Evolutionary conservation across 2,888 invertebrate species (phyloP).

Genomic region (Heteropelma amictum): DNA sequence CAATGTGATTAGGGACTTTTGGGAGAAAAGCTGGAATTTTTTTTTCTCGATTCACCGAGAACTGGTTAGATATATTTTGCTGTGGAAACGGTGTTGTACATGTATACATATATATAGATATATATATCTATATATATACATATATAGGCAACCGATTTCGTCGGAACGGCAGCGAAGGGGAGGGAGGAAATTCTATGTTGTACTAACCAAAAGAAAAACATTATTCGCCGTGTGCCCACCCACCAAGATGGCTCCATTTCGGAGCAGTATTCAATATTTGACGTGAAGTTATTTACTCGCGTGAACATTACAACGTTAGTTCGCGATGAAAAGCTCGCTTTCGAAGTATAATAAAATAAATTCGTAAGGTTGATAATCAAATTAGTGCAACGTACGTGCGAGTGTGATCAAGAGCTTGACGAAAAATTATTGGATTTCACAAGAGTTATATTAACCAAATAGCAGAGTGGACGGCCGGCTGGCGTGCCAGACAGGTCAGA

Average conservation of each 20-base stretch:
- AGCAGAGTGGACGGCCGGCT: slow-evolving; percentile 66
- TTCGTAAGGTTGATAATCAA: background rate
- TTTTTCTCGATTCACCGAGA: too few relatives aligned
- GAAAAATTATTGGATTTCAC: slow-evolving; percentile 52
- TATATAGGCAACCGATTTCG: background rate
- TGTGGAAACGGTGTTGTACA: slow-evolving; percentile 3
- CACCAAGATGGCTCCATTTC: slow-evolving; percentile 76
- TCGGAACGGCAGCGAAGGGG: background rate
- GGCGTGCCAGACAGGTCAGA: slow-evolving; percentile 67
- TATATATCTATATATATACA: too few relatives aligned
- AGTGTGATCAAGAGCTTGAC: slow-evolving; percentile 51
- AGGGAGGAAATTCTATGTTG: slow-evolving; percentile 9
- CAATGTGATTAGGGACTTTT: background rate
- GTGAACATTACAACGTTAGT: slow-evolving; percentile 60
- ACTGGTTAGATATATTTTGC: background rate
- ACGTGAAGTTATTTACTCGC: slow-evolving; percentile 74
- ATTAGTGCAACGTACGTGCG: slow-evolving; percentile 44
- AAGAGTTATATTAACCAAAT: slow-evolving; percentile 51
- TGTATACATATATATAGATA: too few relatives aligned
- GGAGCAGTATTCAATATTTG: slow-evolving; percentile 74
- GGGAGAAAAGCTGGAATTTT: background rate
- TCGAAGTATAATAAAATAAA: background rate
- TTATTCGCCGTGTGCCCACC: slow-evolving; percentile 72
- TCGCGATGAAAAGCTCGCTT: slow-evolving; percentile 39
- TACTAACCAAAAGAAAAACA: slow-evolving; percentile 66